phyloP scores from a whole-genome alignment of 2,797 vertebrate genomes.

The Acipenser ruthenus region DNA sequence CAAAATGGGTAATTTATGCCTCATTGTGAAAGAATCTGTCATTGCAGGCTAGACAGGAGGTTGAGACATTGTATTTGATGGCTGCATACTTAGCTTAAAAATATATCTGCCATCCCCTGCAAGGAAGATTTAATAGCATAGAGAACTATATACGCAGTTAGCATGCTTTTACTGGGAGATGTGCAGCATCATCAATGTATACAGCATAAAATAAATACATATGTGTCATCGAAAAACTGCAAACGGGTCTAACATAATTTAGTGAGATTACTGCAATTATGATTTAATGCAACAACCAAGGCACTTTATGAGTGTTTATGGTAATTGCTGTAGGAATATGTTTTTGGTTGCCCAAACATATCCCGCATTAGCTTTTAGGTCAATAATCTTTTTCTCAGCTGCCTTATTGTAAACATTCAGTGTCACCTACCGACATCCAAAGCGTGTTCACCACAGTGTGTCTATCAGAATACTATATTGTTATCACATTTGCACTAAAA shows the following conservation, averaged over 20 bases:
- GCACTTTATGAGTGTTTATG: background rate
- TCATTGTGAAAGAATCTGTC: background rate
- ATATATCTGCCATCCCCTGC: background rate
- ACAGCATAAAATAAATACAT: background rate
- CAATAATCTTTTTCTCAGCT: background rate
- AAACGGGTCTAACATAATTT: slow-evolving; percentile 1
- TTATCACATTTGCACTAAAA: too few species aligned
- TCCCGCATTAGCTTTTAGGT: background rate
- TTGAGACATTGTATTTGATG: background rate
- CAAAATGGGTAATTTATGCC: too few species aligned
- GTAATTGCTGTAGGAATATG: slow-evolving; percentile 3
- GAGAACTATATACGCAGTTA: background rate
- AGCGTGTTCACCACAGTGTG: background rate
- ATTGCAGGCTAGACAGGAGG: background rate
- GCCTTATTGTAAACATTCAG: background rate
- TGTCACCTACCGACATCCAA: background rate
- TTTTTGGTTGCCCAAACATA: slow-evolving; percentile 1
- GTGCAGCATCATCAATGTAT: background rate
- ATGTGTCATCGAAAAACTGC: background rate
- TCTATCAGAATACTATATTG: background rate
- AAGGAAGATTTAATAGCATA: background rate
- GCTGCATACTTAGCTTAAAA: background rate
- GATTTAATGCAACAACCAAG: slow-evolving; percentile 2
- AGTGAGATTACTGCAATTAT: background rate
- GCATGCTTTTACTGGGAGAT: background rate